Conservation (phyloP, 2,888 invertebrate genomes). For the Agonopterix subpropinquella region DNA sequence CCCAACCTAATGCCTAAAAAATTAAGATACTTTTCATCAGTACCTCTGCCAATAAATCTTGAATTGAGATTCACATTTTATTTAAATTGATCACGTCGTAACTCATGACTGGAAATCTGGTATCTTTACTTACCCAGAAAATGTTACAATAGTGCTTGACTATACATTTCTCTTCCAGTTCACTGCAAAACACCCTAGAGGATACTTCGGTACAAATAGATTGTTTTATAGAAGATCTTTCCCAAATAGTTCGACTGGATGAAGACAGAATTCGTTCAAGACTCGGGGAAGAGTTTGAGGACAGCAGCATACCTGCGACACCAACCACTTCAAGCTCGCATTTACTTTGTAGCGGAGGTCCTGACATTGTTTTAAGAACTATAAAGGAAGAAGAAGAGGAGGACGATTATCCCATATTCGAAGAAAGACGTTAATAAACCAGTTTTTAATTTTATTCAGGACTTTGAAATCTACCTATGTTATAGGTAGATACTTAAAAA, state of each 20-base stretch:
- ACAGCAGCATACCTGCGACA: background rate
- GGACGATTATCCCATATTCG: slow-evolving; percentile 44
- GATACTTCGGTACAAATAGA: slow-evolving; percentile 40
- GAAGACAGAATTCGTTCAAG: slow-evolving; percentile 38
- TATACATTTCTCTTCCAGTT: slow-evolving; percentile 14
- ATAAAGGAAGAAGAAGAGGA: slow-evolving; percentile 48
- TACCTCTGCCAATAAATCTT: too few species aligned
- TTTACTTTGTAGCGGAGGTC: background rate
- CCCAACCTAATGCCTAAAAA: too few species aligned
- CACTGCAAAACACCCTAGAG: slow-evolving; percentile 35
- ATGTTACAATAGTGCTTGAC: too few species aligned
- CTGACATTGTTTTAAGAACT: slow-evolving; percentile 20
- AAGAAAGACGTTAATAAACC: slow-evolving; percentile 8
- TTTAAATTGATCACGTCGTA: too few species aligned
- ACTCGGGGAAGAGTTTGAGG: slow-evolving; percentile 23
- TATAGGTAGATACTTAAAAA: too few species aligned
- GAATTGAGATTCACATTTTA: too few species aligned
- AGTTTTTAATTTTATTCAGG: too few species aligned
- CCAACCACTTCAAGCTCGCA: background rate
- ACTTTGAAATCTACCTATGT: too few species aligned
- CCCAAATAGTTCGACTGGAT: slow-evolving; percentile 42
- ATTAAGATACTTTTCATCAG: too few species aligned
- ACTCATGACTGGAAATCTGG: too few species aligned
- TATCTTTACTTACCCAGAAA: too few species aligned
- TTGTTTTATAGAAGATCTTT: slow-evolving; percentile 41